A percentile compares a stretch with the other conserved stretches of the same genome.
Evolutionary conservation across 1,140 invertebrate genomes (phyloP).

Genomic region (Geopemphigus sp.): DNA sequence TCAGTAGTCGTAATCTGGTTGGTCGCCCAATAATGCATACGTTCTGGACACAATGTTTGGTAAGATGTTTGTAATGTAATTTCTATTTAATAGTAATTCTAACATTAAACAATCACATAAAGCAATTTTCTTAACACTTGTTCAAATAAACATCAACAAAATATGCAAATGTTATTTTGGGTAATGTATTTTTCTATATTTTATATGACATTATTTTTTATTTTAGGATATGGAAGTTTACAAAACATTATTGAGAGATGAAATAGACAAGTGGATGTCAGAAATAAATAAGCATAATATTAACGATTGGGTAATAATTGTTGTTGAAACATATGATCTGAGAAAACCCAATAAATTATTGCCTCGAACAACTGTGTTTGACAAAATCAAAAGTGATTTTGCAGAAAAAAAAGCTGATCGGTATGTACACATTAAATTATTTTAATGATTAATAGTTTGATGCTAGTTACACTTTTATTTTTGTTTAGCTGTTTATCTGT

Average conservation of each 20-base stretch:
- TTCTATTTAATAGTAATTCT: neutral
- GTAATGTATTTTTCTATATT: neutral
- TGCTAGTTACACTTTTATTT: neutral
- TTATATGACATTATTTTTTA: slow-evolving; percentile 49
- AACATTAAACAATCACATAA: neutral
- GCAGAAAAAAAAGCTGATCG: slow-evolving; percentile 82
- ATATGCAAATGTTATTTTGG: too few species aligned
- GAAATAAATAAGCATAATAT: slow-evolving; percentile 72
- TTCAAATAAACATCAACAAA: too few species aligned
- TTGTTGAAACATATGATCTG: slow-evolving; percentile 89
- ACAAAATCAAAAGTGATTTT: slow-evolving; percentile 93
- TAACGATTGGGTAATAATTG: slow-evolving; percentile 89
- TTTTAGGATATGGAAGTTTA: slow-evolving; percentile 87
- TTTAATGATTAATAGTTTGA: neutral
- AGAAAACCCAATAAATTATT: slow-evolving; percentile 88
- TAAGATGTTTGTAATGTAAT: slow-evolving; percentile 58
- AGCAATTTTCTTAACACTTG: too few species aligned
- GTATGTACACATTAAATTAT: slow-evolving; percentile 55
- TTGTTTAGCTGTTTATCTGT: slow-evolving; percentile 77
- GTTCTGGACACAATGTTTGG: slow-evolving; percentile 90
- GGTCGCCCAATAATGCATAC: slow-evolving; percentile 89
- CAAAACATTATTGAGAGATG: slow-evolving; percentile 79
- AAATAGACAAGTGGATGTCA: slow-evolving; percentile 84
- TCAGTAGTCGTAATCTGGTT: slow-evolving; percentile 69
- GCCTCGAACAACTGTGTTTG: slow-evolving; percentile 86